Evolutionary conservation across 2,797 vertebrate genomes (phyloP).

Genomic region (Hemitrygon akajei): DNA sequence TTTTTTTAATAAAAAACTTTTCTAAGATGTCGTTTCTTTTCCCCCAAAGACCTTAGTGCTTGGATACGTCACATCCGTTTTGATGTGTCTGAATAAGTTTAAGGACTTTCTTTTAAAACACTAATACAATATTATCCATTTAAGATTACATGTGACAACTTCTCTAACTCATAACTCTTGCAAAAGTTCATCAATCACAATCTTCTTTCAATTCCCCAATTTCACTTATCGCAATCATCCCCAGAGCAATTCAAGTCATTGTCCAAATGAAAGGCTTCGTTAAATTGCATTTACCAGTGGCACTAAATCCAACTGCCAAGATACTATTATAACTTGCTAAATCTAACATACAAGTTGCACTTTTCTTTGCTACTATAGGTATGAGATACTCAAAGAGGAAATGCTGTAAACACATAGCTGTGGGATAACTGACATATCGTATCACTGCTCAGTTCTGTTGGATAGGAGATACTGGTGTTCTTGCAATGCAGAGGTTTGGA

Average conservation of each 20-base stretch:
- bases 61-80: too few species aligned
- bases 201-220: background rate
- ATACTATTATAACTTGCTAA: background rate
- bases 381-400: background rate
- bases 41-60: too few species aligned
- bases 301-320: background rate
- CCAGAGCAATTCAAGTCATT: background rate
- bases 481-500: too few species aligned
- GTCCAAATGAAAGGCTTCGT: background rate
- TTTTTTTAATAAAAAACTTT: too few species aligned
- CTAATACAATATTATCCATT: too few species aligned
- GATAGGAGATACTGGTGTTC: too few species aligned
- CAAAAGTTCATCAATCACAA: background rate
- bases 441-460: too few species aligned
- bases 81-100: too few species aligned
- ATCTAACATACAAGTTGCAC: background rate
- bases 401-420: background rate
- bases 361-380: background rate
- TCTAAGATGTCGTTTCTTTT: too few species aligned
- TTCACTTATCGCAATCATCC: background rate
- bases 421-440: background rate
- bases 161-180: background rate
- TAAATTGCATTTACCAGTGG: background rate
- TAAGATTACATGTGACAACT: background rate
- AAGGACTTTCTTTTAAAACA: too few species aligned